Conservation (phyloP, 2,113 vertebrate genomes). For the Xyliphius kryptos region DNA sequence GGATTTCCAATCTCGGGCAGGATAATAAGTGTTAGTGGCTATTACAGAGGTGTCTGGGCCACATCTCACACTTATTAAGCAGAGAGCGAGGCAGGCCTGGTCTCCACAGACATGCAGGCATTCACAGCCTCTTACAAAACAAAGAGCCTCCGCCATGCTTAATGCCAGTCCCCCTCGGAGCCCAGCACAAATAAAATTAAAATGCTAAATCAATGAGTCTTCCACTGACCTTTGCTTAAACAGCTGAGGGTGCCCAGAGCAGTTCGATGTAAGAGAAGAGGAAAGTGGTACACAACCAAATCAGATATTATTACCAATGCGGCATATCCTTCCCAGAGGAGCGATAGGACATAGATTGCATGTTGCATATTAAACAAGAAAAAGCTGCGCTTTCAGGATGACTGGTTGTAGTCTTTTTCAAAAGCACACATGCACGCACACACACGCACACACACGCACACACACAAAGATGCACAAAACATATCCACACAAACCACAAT, state of each 20-base stretch:
- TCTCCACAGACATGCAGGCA: slow-evolving; percentile 47
- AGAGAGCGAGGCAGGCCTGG: slow-evolving; percentile 33
- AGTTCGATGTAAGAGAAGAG: slow-evolving; percentile 50
- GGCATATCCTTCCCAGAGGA: slow-evolving; percentile 39
- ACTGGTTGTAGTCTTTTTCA: slow-evolving; percentile 32
- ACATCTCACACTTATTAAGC: slow-evolving; percentile 56
- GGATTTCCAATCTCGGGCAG: slow-evolving; percentile 47
- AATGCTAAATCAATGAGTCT: slow-evolving; percentile 57
- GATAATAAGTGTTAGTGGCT: slow-evolving; percentile 58
- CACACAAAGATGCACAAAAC: too few species aligned
- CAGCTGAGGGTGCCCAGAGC: slow-evolving; percentile 43
- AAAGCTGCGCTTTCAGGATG: slow-evolving; percentile 23
- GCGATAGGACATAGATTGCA: slow-evolving; percentile 44
- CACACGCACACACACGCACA: too few species aligned
- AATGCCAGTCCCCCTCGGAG: slow-evolving; percentile 53
- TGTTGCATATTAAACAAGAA: slow-evolving; percentile 41
- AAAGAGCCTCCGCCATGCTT: slow-evolving; percentile 43
- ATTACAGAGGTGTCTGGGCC: slow-evolving; percentile 46
- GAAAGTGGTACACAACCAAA: slow-evolving; percentile 46
- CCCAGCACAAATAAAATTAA: slow-evolving; percentile 53
- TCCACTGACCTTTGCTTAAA: slow-evolving; percentile 56
- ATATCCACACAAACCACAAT: too few species aligned
- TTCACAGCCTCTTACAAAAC: slow-evolving; percentile 52
- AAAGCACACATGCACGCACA: too few species aligned
- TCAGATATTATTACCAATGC: slow-evolving; percentile 47